Conservation (phyloP, 2,113 vertebrate genomes). For the Danionella cerebrum region DNA sequence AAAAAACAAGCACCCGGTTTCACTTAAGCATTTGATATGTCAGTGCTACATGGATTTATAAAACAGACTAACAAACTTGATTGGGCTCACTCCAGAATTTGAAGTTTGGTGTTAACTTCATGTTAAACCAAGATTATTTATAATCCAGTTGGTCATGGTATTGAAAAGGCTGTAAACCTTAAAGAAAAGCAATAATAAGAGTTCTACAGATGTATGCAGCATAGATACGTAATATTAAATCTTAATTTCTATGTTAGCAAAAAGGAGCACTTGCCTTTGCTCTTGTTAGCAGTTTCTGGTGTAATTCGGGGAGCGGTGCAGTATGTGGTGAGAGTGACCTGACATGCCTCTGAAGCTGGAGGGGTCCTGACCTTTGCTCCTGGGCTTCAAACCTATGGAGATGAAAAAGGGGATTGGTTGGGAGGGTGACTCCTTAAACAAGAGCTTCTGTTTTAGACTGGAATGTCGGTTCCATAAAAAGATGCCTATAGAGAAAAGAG, state of each 20-base stretch:
- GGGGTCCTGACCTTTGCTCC: slow-evolving; percentile 68
- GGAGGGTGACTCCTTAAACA: slow-evolving; percentile 66
- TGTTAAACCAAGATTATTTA: no score
- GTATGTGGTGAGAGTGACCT: slow-evolving; percentile 70
- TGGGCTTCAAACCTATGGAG: slow-evolving; percentile 66
- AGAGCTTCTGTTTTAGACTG: slow-evolving; percentile 69
- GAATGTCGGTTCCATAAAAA: slow-evolving; percentile 71
- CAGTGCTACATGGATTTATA: no score
- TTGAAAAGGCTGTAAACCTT: no score
- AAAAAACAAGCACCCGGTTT: background rate
- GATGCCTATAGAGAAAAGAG: slow-evolving; percentile 45
- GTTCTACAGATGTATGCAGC: no score
- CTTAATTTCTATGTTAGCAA: no score
- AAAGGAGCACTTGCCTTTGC: background rate
- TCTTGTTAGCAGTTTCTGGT: slow-evolving; percentile 31
- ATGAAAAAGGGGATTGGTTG: slow-evolving; percentile 63
- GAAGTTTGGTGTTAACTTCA: no score
- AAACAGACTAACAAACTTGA: no score
- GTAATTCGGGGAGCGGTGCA: slow-evolving; percentile 64
- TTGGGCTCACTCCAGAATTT: no score
- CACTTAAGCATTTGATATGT: background rate
- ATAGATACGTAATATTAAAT: no score
- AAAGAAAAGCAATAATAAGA: no score
- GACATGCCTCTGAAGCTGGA: slow-evolving; percentile 72
- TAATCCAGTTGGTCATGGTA: no score